Conservation (phyloP, 1,140 invertebrate genomes). For the Drosophila simulans region DNA sequence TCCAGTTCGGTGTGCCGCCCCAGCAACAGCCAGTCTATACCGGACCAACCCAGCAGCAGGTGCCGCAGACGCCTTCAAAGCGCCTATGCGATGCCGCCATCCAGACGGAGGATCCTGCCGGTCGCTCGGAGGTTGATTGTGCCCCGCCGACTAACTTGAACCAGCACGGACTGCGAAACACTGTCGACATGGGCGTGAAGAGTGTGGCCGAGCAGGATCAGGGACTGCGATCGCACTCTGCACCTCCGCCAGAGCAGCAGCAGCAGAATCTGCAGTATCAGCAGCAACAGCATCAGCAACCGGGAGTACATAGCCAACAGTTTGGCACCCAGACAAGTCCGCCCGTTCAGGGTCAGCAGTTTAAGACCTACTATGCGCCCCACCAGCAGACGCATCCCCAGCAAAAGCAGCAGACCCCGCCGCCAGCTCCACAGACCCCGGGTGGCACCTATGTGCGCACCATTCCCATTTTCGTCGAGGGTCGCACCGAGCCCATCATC, state of each 20-base stretch:
- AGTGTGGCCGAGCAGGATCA: conserved; percentile 86
- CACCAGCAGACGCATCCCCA: conserved; percentile 79
- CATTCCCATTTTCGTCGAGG: conserved; percentile 95
- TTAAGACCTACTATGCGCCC: conserved; percentile 68
- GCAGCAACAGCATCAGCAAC: conserved; percentile 84
- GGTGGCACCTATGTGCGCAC: conserved; percentile 87
- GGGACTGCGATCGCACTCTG: conserved; percentile 86
- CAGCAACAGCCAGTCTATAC: conserved; percentile 61
- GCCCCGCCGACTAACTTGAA: conserved; percentile 85
- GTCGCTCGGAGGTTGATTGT: conserved; percentile 68
- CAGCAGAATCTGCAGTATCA: conserved; percentile 85
- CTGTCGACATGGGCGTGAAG: conserved; percentile 91
- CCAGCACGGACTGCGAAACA: conserved; percentile 90
- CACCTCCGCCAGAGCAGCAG: conserved; percentile 77
- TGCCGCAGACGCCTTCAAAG: conserved; percentile 72
- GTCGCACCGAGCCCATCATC: conserved; percentile 90
- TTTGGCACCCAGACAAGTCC: conserved; percentile 78
- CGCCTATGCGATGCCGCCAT: conserved; percentile 84
- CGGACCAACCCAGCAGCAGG: conserved; percentile 63
- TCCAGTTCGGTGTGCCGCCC: conserved; percentile 34
- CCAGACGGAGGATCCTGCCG: conserved; percentile 84
- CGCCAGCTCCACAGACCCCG: conserved; percentile 73
- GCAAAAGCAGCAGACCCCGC: conserved; percentile 75
- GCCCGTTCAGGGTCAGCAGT: conserved; percentile 47
- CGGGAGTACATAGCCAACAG: conserved; percentile 47